Base-by-base conservation (phyloP, 2,888 invertebrate genomes). In the Camptogramma bilineatum region DNA sequence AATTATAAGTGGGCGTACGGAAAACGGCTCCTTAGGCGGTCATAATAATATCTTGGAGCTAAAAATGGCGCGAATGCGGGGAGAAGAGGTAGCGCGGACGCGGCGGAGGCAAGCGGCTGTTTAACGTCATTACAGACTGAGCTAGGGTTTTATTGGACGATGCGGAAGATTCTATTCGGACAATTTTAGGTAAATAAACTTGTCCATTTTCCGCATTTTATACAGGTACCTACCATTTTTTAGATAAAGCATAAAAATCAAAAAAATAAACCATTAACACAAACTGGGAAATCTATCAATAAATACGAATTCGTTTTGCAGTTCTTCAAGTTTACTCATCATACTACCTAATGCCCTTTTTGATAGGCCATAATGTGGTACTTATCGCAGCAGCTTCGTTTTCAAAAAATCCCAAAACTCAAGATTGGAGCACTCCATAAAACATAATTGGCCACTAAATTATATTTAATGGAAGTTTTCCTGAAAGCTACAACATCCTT, bases 11-110 rank as follows among this genome's bases (percentile, higher is more conserved):
- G 83, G 82, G 82, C 81, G 84, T 80, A 76, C 78, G 73, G 83
- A 76, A 79, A 90, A 91, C 85, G 85, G 79, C 88, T 88, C 91
- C 91, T 88, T 76, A 66, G 91, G 83, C 88, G 86, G 82, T 78
- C 87, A 84, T 91, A 84, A 88, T 87, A 85, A 89, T 88, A 90
- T 88, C 88, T 86, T 81, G 79, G 74, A 80, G 80, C 79, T 86
- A 89, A 90, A 90, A 90, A 87, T 87, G 82, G 85, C 79, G 79
- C 72, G 81, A 74, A 80, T 74, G 77, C 73, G 81, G 79, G 78
- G 73, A 62, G 76, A 71, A 71, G 52, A 69, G 70, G 72, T 44
- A 55, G 19, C 31, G 61, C 61, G 10, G 59, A 8, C 70, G 71
- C 60, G 65, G 71, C 60, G 65, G 69, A 47, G 24, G 21, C 56